Evolutionary conservation across 2,113 vertebrate species (phyloP).

Genomic region (Alethe castanea): DNA sequence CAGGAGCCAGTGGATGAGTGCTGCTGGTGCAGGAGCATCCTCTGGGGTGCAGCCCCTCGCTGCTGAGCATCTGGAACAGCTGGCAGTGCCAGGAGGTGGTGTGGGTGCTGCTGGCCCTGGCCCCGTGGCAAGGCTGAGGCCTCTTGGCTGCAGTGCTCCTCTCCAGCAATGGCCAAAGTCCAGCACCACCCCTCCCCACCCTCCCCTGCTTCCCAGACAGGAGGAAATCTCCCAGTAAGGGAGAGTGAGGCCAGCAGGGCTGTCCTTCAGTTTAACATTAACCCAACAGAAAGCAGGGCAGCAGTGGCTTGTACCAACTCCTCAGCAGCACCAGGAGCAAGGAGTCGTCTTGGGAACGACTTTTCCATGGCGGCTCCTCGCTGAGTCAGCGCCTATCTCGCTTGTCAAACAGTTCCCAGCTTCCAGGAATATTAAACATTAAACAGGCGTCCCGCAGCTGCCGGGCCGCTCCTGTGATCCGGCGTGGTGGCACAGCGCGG

Average conservation of each 20-base stretch:
- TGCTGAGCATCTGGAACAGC: background rate
- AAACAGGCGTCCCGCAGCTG: background rate
- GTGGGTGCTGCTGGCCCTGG: background rate
- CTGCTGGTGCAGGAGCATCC: background rate
- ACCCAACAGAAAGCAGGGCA: background rate
- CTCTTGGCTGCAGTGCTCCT: background rate
- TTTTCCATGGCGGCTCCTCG: background rate
- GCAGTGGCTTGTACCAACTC: background rate
- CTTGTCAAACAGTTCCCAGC: conserved; percentile 39
- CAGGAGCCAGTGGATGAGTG: background rate
- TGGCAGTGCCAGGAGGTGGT: background rate
- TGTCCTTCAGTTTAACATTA: background rate
- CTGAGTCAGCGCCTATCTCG: background rate
- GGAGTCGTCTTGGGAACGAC: background rate
- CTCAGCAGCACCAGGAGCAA: background rate
- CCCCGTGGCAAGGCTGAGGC: background rate
- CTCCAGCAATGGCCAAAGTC: background rate
- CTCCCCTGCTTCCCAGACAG: background rate
- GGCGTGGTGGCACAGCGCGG: accelerated
- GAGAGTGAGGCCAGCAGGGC: background rate
- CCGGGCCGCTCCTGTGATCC: background rate
- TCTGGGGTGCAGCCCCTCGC: background rate
- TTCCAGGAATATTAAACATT: conserved; percentile 39
- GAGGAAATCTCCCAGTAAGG: background rate
- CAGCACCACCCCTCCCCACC: conserved; percentile 27